phyloP scores from a whole-genome alignment of 2,113 vertebrate genomes.

The Ptilorrhoa leucosticta region DNA sequence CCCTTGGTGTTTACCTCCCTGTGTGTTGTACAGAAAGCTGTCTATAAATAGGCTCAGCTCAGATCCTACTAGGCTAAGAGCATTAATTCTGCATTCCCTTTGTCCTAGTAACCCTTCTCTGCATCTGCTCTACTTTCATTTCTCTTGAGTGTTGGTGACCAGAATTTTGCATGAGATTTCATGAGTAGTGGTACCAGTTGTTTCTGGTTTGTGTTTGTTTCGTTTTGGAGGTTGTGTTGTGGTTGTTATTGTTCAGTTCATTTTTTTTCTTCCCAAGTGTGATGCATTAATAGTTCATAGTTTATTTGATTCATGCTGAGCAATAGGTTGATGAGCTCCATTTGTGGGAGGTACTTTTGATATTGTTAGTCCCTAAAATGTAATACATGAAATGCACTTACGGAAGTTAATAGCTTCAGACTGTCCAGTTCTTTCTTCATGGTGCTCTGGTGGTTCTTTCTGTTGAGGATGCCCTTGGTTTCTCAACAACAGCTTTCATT shows the following conservation, averaged over 20 bases:
- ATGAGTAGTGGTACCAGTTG: neutral
- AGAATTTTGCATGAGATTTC: neutral
- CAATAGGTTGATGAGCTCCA: neutral
- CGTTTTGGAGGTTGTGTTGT: neutral
- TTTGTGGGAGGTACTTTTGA: neutral
- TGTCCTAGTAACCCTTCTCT: neutral
- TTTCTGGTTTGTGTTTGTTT: neutral
- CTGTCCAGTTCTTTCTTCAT: neutral
- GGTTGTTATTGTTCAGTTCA: neutral
- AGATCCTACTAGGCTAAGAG: neutral
- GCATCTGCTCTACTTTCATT: constrained; percentile 9
- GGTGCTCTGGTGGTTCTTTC: neutral
- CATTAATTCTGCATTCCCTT: constrained; percentile 27
- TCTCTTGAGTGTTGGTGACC: neutral
- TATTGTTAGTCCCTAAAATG: neutral
- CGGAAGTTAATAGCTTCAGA: neutral
- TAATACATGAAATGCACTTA: neutral
- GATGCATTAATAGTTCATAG: neutral
- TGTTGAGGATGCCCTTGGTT: neutral
- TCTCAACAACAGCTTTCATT: neutral
- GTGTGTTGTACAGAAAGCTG: neutral
- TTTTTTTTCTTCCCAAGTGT: neutral
- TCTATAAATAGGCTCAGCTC: constrained; percentile 18
- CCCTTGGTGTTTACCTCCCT: neutral
- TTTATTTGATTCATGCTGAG: neutral